phyloP scores from a whole-genome alignment of 92 coral and sea anemone species.

The Bergia sp. region DNA sequence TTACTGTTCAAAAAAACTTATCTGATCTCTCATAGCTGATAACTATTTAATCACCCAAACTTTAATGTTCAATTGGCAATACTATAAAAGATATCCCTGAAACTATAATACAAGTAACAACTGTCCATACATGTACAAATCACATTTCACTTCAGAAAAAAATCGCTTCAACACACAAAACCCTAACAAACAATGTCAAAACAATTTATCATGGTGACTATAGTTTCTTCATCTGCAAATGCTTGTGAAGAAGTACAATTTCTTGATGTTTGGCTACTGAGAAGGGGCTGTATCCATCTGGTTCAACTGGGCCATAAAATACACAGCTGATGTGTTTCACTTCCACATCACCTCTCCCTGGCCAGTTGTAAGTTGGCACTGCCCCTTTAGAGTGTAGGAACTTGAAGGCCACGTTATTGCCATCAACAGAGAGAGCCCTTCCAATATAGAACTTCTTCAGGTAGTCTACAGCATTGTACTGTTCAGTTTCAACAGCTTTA shows the following conservation, averaged over 20 bases:
- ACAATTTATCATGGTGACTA: no score
- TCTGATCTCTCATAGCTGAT: no score
- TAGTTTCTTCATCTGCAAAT: background rate
- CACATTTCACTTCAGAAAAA: no score
- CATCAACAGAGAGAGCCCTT: conserved; percentile 41
- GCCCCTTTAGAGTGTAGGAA: conserved; percentile 10
- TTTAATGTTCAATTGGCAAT: no score
- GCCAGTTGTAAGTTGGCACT: conserved; percentile 1
- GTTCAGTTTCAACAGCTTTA: conserved; percentile 13
- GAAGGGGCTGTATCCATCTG: background rate
- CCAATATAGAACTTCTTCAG: conserved; percentile 48
- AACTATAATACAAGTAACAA: no score
- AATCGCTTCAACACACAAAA: no score
- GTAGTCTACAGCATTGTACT: conserved; percentile 50
- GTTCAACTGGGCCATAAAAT: no score
- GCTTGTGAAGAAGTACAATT: conserved; percentile 16
- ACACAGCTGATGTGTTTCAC: conserved; percentile 13
- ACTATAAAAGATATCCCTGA: no score
- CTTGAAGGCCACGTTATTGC: conserved; percentile 4
- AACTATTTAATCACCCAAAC: no score
- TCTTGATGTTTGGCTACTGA: conserved; percentile 6
- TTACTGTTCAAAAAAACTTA: no score
- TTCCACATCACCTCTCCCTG: conserved; percentile 12
- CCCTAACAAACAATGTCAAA: no score
- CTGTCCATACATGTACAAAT: no score